phyloP scores from a whole-genome alignment of 35 echinoderm and acorn worm genomes.

The Apostichopus parvimensis region DNA sequence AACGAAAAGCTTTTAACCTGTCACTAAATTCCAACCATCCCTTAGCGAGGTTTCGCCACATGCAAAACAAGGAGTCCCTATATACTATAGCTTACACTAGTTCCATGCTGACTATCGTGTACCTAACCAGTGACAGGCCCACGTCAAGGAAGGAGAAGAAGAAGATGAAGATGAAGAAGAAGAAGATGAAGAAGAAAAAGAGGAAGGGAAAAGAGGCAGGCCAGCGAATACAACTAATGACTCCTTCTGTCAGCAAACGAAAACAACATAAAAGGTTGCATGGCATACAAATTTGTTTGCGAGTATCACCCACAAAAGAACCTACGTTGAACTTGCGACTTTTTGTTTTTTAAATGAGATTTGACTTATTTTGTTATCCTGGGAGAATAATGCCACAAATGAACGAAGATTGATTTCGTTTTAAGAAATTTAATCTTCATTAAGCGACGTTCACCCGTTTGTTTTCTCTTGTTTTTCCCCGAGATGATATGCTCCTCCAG shows the following conservation, averaged over 20 bases:
- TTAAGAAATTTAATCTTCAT: conserved; percentile 10
- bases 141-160: not conserved
- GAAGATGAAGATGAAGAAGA: not conserved
- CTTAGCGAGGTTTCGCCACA: not conserved
- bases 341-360: not conserved
- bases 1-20: conserved; percentile 33
- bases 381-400: not conserved
- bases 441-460: not conserved
- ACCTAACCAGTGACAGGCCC: not conserved
- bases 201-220: not conserved
- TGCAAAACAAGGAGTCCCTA: not conserved
- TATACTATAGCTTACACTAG: not conserved
- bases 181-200: too few relatives aligned
- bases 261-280: not conserved
- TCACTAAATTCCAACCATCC: not conserved
- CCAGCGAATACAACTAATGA: not conserved
- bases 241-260: not conserved
- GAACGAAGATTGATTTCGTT: not conserved
- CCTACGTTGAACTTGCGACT: not conserved
- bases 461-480: too few relatives aligned
- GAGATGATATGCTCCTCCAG: too few relatives aligned
- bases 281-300: not conserved
- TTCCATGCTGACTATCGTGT: not conserved
- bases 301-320: not conserved
- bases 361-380: not conserved